A percentile compares a stretch with the other conserved stretches of the same genome.
Conservation (phyloP, 2,113 vertebrate genomes). For the Dascyllus trimaculatus region DNA sequence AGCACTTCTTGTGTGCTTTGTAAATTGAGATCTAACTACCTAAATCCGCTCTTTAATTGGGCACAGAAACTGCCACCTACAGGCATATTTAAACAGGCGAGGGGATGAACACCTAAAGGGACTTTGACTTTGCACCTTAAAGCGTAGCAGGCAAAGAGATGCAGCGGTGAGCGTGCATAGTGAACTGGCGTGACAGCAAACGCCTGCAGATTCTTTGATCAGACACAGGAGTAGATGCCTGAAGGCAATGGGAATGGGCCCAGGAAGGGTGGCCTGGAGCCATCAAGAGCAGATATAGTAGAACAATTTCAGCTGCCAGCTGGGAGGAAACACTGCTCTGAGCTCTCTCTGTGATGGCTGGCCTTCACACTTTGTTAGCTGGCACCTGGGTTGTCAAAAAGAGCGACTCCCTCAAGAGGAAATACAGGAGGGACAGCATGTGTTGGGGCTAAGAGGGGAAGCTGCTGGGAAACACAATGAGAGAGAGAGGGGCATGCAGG, state of each 20-base stretch:
- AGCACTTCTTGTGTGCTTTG: constrained; percentile 38
- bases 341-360: constrained; percentile 53
- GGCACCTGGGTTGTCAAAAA: constrained; percentile 57
- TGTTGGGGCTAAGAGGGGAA: constrained; percentile 28
- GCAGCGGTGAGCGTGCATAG: constrained; percentile 26
- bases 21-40: constrained; percentile 48
- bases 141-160: constrained; percentile 40
- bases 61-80: constrained; percentile 46
- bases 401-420: constrained; percentile 42
- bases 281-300: constrained; percentile 67
- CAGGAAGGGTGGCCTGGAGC: constrained; percentile 71
- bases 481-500: constrained; percentile 27
- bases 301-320: constrained; percentile 53
- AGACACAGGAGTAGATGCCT: constrained; percentile 65
- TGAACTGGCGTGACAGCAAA: constrained; percentile 74
- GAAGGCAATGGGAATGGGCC: constrained; percentile 62
- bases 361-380: constrained; percentile 58
- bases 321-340: constrained; percentile 45
- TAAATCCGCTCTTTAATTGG: constrained; percentile 49
- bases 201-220: constrained; percentile 78
- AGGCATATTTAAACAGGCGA: constrained; percentile 57
- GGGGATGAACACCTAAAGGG: constrained; percentile 50
- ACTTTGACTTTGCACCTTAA: constrained; percentile 47
- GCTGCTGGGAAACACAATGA: constrained; percentile 22
- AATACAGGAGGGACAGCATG: constrained; percentile 27